Conservation (phyloP, 2,797 vertebrate genomes). For the Xiphophorus birchmanni region DNA sequence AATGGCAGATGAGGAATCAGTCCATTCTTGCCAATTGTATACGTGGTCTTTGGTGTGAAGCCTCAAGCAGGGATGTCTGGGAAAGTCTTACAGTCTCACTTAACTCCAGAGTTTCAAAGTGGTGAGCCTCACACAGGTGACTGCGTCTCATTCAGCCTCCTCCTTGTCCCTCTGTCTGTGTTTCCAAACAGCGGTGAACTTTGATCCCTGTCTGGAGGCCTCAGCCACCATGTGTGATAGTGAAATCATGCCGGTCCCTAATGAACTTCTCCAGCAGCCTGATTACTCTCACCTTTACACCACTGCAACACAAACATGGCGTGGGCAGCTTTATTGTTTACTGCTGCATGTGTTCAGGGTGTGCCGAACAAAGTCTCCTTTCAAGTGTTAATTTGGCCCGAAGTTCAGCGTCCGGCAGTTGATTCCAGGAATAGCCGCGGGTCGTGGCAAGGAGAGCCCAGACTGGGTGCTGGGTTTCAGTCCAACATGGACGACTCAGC, state of each 20-base stretch:
- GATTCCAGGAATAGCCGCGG: conserved; percentile 38
- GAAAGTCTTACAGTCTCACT: not conserved
- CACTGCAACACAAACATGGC: conserved; percentile 27
- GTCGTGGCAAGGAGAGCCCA: conserved; percentile 26
- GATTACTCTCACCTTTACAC: conserved; percentile 32
- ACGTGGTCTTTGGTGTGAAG: not conserved
- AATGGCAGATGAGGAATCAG: not conserved
- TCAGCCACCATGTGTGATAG: conserved; percentile 41
- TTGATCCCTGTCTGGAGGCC: conserved; percentile 60
- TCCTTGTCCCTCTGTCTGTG: conserved; percentile 41
- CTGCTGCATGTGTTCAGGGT: conserved; percentile 31
- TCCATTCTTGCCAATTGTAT: too few species aligned
- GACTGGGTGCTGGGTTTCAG: conserved; percentile 6
- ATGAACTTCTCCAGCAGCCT: not conserved
- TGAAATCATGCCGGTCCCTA: conserved; percentile 49
- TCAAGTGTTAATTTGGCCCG: conserved; percentile 48
- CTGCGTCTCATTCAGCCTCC: conserved; percentile 4
- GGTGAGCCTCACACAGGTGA: not conserved
- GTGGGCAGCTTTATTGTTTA: conserved; percentile 34
- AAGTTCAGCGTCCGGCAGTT: conserved; percentile 50
- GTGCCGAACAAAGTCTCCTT: conserved; percentile 63
- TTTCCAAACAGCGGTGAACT: conserved; percentile 62
- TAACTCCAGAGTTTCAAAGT: not conserved
- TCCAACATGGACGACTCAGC: conserved; percentile 6
- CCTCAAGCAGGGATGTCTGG: not conserved